Base-by-base conservation (phyloP, 2,113 vertebrate genomes). In the Gymnogyps californianus region DNA sequence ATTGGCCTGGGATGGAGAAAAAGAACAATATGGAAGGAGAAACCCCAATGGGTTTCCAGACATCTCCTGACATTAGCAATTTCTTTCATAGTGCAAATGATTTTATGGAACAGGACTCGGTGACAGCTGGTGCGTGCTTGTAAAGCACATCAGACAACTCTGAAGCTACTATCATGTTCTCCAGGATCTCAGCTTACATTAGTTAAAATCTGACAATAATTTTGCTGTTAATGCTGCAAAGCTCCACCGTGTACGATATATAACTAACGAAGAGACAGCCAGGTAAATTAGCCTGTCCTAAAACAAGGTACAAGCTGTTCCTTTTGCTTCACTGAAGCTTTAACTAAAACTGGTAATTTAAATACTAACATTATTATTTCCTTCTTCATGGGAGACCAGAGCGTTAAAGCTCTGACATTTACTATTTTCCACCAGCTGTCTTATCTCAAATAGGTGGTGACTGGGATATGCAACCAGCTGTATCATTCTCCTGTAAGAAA, bases 401-500 rank as follows among this genome's bases (percentile, higher is more conserved):
- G 34, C 1, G 2, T 47, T 71, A 84, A 87, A 89, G 13, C 58
- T 93, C 58, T 94, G 81, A 85, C 66, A 49, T 93, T 85, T 57
- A 34, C 38, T 76, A 29, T 85, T 85, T 96, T 87, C 81, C 40
- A 66, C 44, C 93, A 96, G 54, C 70, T 93, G 75, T 90, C 90
- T 38, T 79, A 66, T 66, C 44, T 95, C 54, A 72, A 34, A 57
- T 84, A 79, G 55, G 66, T 91, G 90, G 26, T 84, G 87, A 95
- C 0, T 66, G 77, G 74, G 72, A 72, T 86, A 77, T 13, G 12
- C 20, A 90, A 21, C 46, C 84, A 92, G 64, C 76, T 92, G 72
- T 51, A 62, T 36, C 61, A 44, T 36, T 88, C 70, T 79, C 22
- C 58, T 62, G 8, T 21, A 54, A 72, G 17, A 58, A 88, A 49